Conservation (phyloP, 1,140 invertebrate genomes). For the Monomorium pharaonis region DNA sequence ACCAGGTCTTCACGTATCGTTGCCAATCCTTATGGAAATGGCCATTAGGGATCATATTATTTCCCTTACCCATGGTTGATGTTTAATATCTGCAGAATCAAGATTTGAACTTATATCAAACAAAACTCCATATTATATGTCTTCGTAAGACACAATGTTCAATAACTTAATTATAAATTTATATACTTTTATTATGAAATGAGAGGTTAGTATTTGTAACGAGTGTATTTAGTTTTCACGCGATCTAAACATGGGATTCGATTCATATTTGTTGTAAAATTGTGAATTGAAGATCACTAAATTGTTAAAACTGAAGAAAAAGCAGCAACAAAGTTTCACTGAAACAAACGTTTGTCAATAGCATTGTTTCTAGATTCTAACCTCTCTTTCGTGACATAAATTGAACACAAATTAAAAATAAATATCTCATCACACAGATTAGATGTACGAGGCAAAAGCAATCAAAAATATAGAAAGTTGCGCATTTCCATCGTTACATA, state of each 20-base stretch:
- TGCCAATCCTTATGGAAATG: constrained; percentile 99
- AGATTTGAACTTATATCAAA: not conserved
- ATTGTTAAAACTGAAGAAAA: not conserved
- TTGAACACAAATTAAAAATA: constrained; percentile 9
- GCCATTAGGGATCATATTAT: constrained; percentile 99
- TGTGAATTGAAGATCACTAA: not conserved
- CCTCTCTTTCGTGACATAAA: not conserved
- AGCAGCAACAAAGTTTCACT: not conserved
- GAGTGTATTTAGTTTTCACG: not conserved
- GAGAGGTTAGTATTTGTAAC: constrained; percentile 9
- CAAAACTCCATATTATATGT: not conserved
- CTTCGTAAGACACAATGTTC: not conserved
- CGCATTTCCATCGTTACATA: not conserved
- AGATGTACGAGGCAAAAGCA: constrained; percentile 22
- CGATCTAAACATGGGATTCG: too few species aligned
- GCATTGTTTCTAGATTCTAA: constrained; percentile 17
- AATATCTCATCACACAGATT: not conserved
- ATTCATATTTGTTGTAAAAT: not conserved
- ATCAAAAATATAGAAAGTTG: not conserved
- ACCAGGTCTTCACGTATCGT: constrained; percentile 98
- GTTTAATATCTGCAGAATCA: constrained; percentile 25
- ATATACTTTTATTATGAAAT: not conserved
- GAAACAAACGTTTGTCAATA: not conserved
- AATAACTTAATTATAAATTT: not conserved
- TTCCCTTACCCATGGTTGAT: constrained; percentile 90